Conservation (phyloP, 2,113 vertebrate genomes). For the Todiramphus saurophagus region DNA sequence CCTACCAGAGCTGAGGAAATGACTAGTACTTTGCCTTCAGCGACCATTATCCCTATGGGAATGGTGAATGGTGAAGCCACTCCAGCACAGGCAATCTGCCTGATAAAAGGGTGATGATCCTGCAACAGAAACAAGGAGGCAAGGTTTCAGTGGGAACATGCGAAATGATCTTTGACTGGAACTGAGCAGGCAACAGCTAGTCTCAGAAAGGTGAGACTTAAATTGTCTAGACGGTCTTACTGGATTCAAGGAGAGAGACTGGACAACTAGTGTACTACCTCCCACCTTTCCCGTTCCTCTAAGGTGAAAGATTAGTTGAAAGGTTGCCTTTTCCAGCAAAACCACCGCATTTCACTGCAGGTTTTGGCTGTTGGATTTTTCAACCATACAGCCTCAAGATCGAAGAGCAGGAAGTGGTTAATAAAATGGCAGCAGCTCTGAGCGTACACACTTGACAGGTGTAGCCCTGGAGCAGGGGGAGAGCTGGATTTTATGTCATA, state of each 20-base stretch:
- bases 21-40: neutral
- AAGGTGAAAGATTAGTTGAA: neutral
- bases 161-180: neutral
- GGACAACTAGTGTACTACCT: neutral
- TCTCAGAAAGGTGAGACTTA: neutral
- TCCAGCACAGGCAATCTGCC: neutral
- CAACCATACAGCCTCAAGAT: neutral
- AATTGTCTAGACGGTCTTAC: neutral
- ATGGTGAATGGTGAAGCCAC: neutral
- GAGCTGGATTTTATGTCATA: constrained; percentile 10
- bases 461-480: neutral
- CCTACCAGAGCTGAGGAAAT: neutral
- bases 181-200: neutral
- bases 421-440: neutral
- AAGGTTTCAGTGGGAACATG: neutral
- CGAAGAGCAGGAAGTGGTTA: neutral
- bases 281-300: neutral
- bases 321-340: neutral
- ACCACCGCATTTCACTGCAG: neutral
- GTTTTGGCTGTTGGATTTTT: neutral
- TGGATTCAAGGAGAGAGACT: neutral
- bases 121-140: neutral
- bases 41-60: neutral
- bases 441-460: neutral
- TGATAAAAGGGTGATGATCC: neutral